phyloP scores from a whole-genome alignment of 2,888 invertebrate species.

The Glomeris marginata region DNA sequence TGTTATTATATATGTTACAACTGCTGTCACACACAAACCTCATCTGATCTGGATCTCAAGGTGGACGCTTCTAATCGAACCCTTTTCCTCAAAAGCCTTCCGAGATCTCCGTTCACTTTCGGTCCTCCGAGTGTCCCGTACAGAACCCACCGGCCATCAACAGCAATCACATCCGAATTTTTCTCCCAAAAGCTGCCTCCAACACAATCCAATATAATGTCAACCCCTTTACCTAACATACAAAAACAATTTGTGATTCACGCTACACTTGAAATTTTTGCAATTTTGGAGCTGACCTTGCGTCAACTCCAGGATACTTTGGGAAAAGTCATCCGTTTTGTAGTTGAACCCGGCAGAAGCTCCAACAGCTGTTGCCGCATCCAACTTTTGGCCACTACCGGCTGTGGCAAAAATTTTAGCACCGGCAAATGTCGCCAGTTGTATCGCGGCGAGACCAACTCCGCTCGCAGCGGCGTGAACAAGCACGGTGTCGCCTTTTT shows the following conservation, averaged over 20 bases:
- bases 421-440: constrained; percentile 24
- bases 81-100: constrained; percentile 25
- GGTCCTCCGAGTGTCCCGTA: constrained; percentile 29
- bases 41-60: constrained; percentile 22
- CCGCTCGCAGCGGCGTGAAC: constrained; percentile 32
- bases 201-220: constrained; percentile 31
- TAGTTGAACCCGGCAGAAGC: constrained; percentile 29
- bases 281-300: too few species aligned
- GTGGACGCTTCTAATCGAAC: constrained; percentile 24
- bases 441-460: constrained; percentile 31
- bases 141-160: constrained; percentile 30
- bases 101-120: constrained; percentile 24
- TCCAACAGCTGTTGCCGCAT: constrained; percentile 24
- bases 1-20: constrained; percentile 25
- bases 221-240: constrained; percentile 23
- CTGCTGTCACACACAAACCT: constrained; percentile 22
- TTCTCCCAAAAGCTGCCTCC: constrained; percentile 29
- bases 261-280: background rate
- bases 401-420: constrained; percentile 27
- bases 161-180: constrained; percentile 24
- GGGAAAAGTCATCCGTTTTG: constrained; percentile 17
- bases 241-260: background rate
- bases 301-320: too few species aligned
- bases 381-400: constrained; percentile 26
- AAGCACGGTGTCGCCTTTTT: constrained; percentile 26